These are phyloP conservation scores for Silurus aristotelis DNA, from an alignment of 2,797 vertebrate species.

Conservation along the genomic window DNA sequence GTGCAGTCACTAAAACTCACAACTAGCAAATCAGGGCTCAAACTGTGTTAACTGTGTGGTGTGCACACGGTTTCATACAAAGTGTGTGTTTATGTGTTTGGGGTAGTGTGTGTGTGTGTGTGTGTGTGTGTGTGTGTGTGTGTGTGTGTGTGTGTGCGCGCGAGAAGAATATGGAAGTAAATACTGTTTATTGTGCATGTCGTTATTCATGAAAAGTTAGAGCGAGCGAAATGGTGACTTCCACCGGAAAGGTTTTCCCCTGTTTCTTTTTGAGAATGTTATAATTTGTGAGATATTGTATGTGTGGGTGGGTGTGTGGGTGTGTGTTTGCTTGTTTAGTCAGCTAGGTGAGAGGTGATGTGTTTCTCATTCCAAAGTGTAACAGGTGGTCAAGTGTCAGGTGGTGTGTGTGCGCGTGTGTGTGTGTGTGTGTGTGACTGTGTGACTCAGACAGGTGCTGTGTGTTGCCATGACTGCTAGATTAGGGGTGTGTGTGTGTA, in stretches of 20 bases:
- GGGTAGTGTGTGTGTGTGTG: neutral
- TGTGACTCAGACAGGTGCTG: conserved; percentile 38
- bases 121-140: neutral
- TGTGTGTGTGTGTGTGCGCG: neutral
- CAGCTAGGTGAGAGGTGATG: conserved; percentile 22
- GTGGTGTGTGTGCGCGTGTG: conserved; percentile 28
- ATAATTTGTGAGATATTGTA: neutral
- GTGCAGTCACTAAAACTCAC: neutral
- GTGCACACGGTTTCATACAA: neutral
- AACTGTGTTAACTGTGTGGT: neutral
- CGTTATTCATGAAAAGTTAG: neutral
- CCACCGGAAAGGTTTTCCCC: neutral
- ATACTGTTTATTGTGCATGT: neutral
- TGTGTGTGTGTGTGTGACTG: conserved; percentile 21
- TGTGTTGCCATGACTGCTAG: neutral
- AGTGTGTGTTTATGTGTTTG: too few species aligned
- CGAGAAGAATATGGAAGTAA: neutral
- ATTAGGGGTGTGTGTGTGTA: conserved; percentile 9
- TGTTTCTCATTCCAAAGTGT: conserved; percentile 18
- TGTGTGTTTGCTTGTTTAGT: neutral
- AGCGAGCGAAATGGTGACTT: neutral
- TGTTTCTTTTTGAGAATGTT: too few species aligned
- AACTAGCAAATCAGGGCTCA: neutral
- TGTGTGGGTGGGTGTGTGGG: conserved; percentile 14
- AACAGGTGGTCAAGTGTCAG: conserved; percentile 49